Conservation (phyloP, 30 jellyfish, hydroid and myxozoan genomes). For the Sanderia malayensis region DNA sequence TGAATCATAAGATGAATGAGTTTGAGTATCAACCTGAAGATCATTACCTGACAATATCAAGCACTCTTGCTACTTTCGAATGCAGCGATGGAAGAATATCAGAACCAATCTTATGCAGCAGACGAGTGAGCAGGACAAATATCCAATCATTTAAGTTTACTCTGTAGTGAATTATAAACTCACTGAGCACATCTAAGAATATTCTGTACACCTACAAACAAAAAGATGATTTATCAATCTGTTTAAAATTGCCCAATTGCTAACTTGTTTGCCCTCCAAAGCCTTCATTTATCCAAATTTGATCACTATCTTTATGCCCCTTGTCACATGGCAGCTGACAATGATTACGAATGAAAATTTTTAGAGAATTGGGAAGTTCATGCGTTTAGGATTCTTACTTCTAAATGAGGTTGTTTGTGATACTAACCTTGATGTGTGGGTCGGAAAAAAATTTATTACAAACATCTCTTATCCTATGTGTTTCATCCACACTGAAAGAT, state of each 20-base stretch:
- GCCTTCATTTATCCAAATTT: too few species aligned
- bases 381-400: too few species aligned
- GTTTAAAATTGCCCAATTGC: too few species aligned
- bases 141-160: constrained; percentile 88
- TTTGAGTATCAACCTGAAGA: too few species aligned
- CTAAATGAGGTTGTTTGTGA: too few species aligned
- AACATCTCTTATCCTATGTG: constrained; percentile 73
- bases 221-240: too few species aligned
- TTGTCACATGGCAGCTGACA: too few species aligned
- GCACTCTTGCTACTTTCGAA: constrained; percentile 90
- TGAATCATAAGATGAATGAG: too few species aligned
- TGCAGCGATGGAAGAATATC: constrained; percentile 85
- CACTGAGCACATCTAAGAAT: constrained; percentile 86
- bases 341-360: too few species aligned
- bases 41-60: constrained; percentile 92
- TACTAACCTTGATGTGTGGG: constrained; percentile 86
- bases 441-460: constrained; percentile 89
- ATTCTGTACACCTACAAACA: constrained; percentile 80
- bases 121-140: constrained; percentile 76
- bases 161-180: constrained; percentile 85
- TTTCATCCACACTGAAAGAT: constrained; percentile 68
- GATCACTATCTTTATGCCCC: too few species aligned
- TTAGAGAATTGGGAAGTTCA: too few species aligned
- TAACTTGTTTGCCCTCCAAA: too few species aligned
- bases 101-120: constrained; percentile 84